Conservation (phyloP, 2,888 invertebrate genomes). For the Anodontia alba region DNA sequence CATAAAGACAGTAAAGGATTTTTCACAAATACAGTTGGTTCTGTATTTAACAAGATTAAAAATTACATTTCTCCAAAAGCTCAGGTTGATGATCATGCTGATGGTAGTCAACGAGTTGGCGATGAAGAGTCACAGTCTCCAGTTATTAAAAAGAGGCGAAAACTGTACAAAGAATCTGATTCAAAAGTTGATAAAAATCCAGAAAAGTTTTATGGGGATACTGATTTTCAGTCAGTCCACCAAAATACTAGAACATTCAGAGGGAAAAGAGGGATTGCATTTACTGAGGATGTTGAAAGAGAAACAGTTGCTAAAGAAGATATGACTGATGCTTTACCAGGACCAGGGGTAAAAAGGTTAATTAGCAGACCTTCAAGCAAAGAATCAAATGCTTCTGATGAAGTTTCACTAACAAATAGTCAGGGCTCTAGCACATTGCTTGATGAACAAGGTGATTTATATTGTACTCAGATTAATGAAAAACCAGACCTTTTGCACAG, state of each 20-base stretch:
- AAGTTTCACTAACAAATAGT: constrained; percentile 51
- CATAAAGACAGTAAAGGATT: not conserved
- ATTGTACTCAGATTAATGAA: constrained; percentile 59
- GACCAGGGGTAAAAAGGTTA: constrained; percentile 24
- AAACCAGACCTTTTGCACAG: not conserved
- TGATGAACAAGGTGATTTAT: constrained; percentile 66
- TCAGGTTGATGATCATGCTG: not conserved
- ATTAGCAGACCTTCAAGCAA: constrained; percentile 50
- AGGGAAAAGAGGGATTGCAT: not conserved
- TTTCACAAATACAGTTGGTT: not conserved
- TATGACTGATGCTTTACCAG: not conserved
- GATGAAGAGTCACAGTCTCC: constrained; percentile 41
- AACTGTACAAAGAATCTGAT: not conserved
- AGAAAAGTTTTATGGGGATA: not conserved
- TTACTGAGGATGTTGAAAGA: not conserved
- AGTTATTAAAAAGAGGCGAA: constrained; percentile 21
- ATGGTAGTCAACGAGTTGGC: not conserved
- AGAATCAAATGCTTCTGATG: constrained; percentile 52
- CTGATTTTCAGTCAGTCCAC: not conserved
- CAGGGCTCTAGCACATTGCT: constrained; percentile 65
- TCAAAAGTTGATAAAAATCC: not conserved
- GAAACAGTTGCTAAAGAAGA: not conserved
- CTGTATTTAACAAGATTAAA: constrained; percentile 18
- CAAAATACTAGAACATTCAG: not conserved
- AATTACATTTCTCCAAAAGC: not conserved